These are phyloP conservation scores for Cerastis leucographa DNA, from an alignment of 2,888 invertebrate species.

Conservation along the genomic window DNA sequence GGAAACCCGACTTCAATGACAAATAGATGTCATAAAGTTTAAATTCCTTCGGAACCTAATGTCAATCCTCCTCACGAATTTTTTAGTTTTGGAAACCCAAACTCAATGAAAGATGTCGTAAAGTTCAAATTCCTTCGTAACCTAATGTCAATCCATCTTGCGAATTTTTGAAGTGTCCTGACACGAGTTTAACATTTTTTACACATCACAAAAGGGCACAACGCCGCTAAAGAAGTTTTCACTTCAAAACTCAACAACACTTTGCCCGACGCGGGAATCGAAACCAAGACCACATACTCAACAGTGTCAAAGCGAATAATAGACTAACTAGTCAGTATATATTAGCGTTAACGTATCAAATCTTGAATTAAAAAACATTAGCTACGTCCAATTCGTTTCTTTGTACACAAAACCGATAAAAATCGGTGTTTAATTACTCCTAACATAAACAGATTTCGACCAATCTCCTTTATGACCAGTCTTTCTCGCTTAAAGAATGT, in stretches of 20 bases:
- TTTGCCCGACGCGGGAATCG: background rate
- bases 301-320: background rate
- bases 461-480: slow-evolving; percentile 36
- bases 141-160: too few species aligned
- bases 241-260: background rate
- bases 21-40: too few species aligned
- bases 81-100: too few species aligned
- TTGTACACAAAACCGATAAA: slow-evolving; percentile 21
- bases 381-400: background rate
- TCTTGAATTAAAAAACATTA: background rate
- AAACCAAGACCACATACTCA: background rate
- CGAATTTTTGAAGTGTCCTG: too few species aligned
- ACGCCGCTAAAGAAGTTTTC: too few species aligned
- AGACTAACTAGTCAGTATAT: background rate
- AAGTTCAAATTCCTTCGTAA: too few species aligned
- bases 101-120: too few species aligned
- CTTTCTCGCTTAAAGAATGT: slow-evolving; percentile 25
- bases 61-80: too few species aligned
- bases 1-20: too few species aligned
- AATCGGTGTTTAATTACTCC: slow-evolving; percentile 29
- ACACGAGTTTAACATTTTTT: too few species aligned
- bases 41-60: too few species aligned
- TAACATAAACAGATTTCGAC: slow-evolving; percentile 43
- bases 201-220: too few species aligned
- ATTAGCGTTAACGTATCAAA: background rate